A percentile compares a stretch with the other conserved stretches of the same genome.
Conservation (phyloP, 1,140 invertebrate species). For the Tachypleus tridentatus region DNA sequence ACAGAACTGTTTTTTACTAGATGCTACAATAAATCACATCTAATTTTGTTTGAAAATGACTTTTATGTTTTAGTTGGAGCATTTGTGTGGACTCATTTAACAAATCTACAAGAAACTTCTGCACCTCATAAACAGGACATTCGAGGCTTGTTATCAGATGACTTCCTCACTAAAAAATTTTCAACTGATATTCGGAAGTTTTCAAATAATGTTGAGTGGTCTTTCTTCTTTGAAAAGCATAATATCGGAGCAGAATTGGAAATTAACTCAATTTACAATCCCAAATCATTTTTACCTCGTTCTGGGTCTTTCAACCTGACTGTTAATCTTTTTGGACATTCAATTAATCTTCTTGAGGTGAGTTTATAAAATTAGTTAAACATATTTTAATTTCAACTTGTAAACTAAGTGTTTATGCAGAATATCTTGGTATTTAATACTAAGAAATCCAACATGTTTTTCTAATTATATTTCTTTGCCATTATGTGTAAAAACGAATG, state of each 20-base stretch:
- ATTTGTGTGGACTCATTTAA: conserved; percentile 68
- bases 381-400: no score
- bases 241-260: conserved; percentile 11
- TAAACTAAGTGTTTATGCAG: no score
- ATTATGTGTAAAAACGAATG: no score
- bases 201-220: conserved; percentile 11
- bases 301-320: conserved; percentile 66
- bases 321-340: conserved; percentile 68
- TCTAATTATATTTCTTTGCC: no score
- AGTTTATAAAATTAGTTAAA: no score
- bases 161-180: background rate
- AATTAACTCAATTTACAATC: conserved; percentile 51
- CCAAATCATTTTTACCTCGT: conserved; percentile 71
- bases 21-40: no score
- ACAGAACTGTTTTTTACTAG: no score
- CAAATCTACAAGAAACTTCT: conserved; percentile 58
- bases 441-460: no score
- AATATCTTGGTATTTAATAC: no score
- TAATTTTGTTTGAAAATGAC: no score
- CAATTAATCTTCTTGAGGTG: conserved; percentile 70
- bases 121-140: conserved; percentile 55
- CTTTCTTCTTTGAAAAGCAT: conserved; percentile 6
- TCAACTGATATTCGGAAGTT: conserved; percentile 16
- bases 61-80: conserved; percentile 53
- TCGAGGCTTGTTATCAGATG: conserved; percentile 18